phyloP scores from a whole-genome alignment of 1,140 invertebrate genomes.

The Anoplolepis gracilipes region DNA sequence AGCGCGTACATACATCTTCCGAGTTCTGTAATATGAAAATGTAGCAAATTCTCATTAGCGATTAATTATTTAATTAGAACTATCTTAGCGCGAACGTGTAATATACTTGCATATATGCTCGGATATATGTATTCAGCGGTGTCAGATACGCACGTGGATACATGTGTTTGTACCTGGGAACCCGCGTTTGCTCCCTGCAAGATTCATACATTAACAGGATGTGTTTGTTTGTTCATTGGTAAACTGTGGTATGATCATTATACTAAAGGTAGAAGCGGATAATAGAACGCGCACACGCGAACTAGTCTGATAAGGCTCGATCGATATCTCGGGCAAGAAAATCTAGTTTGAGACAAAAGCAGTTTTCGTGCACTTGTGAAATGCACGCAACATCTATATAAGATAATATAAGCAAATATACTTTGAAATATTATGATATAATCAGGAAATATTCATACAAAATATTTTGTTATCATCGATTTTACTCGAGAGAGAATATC shows the following conservation, averaged over 20 bases:
- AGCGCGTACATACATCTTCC: background rate
- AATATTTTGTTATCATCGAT: background rate
- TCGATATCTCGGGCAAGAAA: conserved; percentile 30
- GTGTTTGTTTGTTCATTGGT: conserved; percentile 63
- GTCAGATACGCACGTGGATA: conserved; percentile 8
- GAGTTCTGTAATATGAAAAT: conserved; percentile 14
- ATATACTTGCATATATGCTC: background rate
- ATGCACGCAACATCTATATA: background rate
- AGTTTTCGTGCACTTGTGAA: background rate
- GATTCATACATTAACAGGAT: conserved; percentile 69
- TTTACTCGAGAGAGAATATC: background rate
- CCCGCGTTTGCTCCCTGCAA: conserved; percentile 55
- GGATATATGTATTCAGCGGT: conserved; percentile 1
- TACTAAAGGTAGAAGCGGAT: background rate
- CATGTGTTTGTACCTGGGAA: conserved; percentile 52
- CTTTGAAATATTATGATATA: background rate
- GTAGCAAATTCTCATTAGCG: conserved; percentile 27
- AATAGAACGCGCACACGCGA: conserved; percentile 56
- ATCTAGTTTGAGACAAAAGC: conserved; percentile 28
- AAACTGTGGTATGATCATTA: conserved; percentile 58
- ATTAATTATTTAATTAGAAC: conserved; percentile 69
- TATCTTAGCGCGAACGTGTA: background rate
- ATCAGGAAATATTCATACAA: background rate
- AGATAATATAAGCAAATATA: background rate
- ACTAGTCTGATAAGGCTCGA: conserved; percentile 26